phyloP scores from a whole-genome alignment of 2,797 vertebrate genomes.

The Garrulus glandarius region DNA sequence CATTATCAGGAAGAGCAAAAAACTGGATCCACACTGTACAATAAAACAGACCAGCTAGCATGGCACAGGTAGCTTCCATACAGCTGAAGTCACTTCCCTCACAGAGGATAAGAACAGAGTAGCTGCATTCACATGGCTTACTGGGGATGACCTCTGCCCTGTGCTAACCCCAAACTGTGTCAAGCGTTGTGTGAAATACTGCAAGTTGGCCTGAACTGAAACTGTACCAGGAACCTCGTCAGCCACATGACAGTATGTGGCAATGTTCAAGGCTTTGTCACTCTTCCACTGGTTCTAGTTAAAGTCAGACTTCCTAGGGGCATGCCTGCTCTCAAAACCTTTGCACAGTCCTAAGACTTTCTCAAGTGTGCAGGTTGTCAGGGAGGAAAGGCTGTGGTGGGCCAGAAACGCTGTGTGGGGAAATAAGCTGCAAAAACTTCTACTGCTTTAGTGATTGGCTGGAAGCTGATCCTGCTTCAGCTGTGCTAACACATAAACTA shows the following conservation, averaged over 20 bases:
- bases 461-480: not conserved
- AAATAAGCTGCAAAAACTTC: not conserved
- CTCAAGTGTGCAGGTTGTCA: not conserved
- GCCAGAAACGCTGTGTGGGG: not conserved
- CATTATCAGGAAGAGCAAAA: not conserved
- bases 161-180: not conserved
- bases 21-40: not conserved
- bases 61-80: not conserved
- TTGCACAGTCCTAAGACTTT: not conserved
- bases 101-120: not conserved
- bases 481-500: not conserved
- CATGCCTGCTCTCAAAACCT: not conserved
- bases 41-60: not conserved
- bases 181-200: not conserved
- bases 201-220: not conserved
- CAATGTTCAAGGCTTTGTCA: not conserved
- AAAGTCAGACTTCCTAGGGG: not conserved
- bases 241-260: not conserved
- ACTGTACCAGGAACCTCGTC: not conserved
- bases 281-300: not conserved
- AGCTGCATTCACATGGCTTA: not conserved
- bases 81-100: not conserved
- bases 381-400: not conserved
- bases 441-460: not conserved
- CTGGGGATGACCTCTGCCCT: not conserved